These are phyloP conservation scores for Pipra filicauda DNA, from an alignment of 2,113 vertebrate genomes.

Conservation along the genomic window DNA sequence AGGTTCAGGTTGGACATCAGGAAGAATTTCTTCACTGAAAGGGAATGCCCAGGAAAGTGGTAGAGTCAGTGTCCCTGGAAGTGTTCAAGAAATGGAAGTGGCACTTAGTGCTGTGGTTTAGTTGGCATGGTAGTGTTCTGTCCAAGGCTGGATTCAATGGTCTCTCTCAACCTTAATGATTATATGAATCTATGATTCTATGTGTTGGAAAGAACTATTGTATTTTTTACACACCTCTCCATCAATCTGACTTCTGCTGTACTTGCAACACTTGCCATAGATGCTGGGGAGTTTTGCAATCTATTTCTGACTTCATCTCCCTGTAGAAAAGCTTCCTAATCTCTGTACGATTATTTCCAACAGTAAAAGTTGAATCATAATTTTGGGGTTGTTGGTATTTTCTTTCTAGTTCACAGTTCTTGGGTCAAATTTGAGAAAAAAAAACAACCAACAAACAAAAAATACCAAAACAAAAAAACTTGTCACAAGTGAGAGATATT, in stretches of 20 bases:
- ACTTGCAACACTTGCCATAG: background rate
- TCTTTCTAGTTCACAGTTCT: background rate
- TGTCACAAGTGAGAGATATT: fast-evolving
- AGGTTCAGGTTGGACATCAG: background rate
- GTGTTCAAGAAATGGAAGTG: background rate
- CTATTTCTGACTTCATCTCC: background rate
- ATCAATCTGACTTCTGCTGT: background rate
- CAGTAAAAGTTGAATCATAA: background rate
- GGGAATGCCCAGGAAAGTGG: background rate
- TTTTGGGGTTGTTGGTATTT: background rate
- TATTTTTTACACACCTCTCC: background rate
- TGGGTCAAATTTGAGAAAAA: background rate
- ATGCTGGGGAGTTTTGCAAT: background rate
- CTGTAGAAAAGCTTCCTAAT: background rate
- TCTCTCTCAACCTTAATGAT: background rate
- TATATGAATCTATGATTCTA: background rate
- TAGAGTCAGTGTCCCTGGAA: background rate
- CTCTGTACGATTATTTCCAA: background rate
- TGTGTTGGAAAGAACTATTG: background rate
- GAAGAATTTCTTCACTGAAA: background rate
- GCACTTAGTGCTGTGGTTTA: background rate
- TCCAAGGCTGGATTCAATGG: background rate
- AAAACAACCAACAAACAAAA: background rate
- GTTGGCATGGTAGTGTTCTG: background rate
- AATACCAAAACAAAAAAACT: background rate